These are phyloP conservation scores for Girardia tigrina DNA, from an alignment of 2,888 invertebrate genomes.

Conservation along the genomic window DNA sequence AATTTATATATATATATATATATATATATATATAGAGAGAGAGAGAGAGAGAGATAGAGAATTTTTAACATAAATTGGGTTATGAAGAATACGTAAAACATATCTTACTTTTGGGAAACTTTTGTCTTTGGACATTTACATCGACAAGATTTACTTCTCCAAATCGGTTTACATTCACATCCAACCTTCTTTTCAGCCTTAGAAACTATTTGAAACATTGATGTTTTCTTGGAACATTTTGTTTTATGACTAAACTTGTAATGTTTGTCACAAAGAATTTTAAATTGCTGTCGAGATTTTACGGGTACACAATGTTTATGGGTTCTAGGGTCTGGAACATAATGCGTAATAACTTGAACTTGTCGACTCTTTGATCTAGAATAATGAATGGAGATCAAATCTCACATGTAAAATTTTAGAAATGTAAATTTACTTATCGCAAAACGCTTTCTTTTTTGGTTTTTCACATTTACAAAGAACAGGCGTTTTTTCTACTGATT, in stretches of 20 bases:
- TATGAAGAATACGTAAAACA: too few relatives aligned
- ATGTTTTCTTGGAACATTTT: constrained; percentile 2
- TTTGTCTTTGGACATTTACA: constrained; percentile 1
- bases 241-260: neutral
- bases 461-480: constrained; percentile 28
- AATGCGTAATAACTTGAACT: neutral
- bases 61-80: too few relatives aligned
- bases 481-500: neutral
- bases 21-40: too few relatives aligned
- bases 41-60: too few relatives aligned
- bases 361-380: neutral
- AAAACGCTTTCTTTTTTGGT: constrained; percentile 15
- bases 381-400: neutral
- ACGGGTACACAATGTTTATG: neutral
- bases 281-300: neutral
- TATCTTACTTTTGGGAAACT: neutral
- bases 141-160: neutral
- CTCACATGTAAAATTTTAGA: neutral
- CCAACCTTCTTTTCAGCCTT: neutral
- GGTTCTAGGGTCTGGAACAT: neutral
- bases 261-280: neutral
- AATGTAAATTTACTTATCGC: constrained; percentile 14
- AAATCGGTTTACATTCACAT: neutral
- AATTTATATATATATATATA: too few relatives aligned
- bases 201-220: neutral